Conservation (phyloP, 2,113 vertebrate genomes). For the Oryzias celebensis region DNA sequence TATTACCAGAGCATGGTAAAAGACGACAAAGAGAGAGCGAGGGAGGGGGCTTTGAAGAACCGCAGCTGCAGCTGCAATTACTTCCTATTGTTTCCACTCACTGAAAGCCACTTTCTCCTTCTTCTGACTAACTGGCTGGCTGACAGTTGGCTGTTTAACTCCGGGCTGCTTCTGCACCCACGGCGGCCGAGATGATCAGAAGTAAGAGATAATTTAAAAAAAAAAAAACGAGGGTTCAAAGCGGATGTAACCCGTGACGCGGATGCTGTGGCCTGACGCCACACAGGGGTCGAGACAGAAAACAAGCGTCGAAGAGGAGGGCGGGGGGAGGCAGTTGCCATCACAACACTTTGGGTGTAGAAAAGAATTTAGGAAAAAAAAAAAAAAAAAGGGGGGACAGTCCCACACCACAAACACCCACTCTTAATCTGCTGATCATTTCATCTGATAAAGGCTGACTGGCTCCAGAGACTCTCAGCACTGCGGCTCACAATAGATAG, state of each 20-base stretch:
- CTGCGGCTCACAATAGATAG: constrained; percentile 52
- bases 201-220: background rate
- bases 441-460: constrained; percentile 60
- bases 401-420: constrained; percentile 45
- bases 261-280: no score
- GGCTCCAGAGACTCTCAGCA: constrained; percentile 55
- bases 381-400: constrained; percentile 23
- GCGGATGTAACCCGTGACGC: no score
- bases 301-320: background rate
- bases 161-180: constrained; percentile 43
- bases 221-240: background rate
- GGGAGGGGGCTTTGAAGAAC: constrained; percentile 45
- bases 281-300: no score
- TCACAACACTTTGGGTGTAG: background rate
- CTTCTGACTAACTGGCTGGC: constrained; percentile 40
- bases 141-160: constrained; percentile 52
- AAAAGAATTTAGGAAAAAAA: background rate
- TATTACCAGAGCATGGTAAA: constrained; percentile 7
- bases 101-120: constrained; percentile 72
- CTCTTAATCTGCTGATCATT: constrained; percentile 63
- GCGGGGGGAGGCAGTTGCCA: background rate
- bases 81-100: constrained; percentile 77
- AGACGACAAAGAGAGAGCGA: constrained; percentile 33
- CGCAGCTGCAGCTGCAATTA: constrained; percentile 74
- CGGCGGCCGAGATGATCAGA: constrained; percentile 12